Evolutionary conservation across 2,888 invertebrate species (phyloP).

Genomic region (Heliconius hortense): DNA sequence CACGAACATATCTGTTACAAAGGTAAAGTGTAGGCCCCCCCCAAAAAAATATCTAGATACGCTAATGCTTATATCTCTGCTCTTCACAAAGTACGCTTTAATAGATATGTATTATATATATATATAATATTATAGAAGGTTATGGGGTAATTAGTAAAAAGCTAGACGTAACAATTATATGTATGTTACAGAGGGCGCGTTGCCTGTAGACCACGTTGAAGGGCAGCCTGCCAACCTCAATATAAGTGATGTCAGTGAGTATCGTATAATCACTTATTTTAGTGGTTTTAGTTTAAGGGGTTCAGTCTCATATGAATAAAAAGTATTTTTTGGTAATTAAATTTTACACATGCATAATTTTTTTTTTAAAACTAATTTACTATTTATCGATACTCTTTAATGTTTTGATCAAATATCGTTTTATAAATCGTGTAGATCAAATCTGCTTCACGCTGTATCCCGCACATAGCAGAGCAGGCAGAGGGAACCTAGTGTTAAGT

Average conservation of each 20-base stretch:
- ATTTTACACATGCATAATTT: too few species aligned
- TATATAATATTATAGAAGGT: neutral
- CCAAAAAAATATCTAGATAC: too few species aligned
- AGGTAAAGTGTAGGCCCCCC: too few species aligned
- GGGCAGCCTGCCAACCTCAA: conserved; percentile 79
- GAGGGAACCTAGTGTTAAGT: neutral
- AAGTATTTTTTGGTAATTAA: too few species aligned
- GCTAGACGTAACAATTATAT: conserved; percentile 35
- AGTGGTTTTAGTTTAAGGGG: neutral
- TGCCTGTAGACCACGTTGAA: conserved; percentile 65
- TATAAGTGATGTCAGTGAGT: conserved; percentile 92
- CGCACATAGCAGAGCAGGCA: neutral
- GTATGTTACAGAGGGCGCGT: conserved; percentile 48
- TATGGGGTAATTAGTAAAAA: conserved; percentile 5
- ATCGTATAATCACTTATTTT: conserved; percentile 44
- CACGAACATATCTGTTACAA: too few species aligned
- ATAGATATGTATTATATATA: too few species aligned
- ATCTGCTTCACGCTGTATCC: neutral
- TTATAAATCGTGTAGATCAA: neutral
- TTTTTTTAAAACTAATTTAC: too few species aligned
- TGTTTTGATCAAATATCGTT: neutral
- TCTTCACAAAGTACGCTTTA: conserved; percentile 2
- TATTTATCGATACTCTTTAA: neutral
- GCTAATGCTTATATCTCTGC: neutral
- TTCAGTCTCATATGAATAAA: too few species aligned